These are phyloP conservation scores for Eupeodes latifasciatus DNA, from an alignment of 2,888 invertebrate genomes.

Conservation along the genomic window DNA sequence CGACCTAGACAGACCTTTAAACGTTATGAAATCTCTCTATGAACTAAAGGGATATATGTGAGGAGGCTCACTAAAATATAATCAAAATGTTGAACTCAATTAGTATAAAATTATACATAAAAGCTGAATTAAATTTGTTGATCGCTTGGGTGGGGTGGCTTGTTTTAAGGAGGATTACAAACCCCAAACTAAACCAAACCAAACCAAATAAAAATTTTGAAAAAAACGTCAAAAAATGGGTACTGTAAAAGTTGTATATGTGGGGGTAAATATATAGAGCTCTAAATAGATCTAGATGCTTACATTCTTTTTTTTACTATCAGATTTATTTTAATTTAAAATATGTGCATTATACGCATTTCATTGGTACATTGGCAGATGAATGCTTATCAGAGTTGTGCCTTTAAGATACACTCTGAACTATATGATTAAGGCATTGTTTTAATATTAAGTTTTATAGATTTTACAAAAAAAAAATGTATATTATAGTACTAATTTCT, in stretches of 20 bases:
- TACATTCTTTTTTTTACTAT: conserved; percentile 60
- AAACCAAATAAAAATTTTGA: neutral
- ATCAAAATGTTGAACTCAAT: conserved; percentile 70
- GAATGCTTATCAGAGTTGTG: conserved; percentile 18
- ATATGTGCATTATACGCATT: conserved; percentile 71
- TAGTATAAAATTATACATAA: conserved; percentile 63
- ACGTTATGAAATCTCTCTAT: conserved; percentile 74
- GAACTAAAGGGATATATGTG: conserved; percentile 74
- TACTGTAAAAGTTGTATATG: conserved; percentile 29
- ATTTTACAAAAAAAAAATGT: no score
- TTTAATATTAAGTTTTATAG: neutral
- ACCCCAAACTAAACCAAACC: conserved; percentile 7
- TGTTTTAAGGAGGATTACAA: conserved; percentile 54
- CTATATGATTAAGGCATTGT: neutral
- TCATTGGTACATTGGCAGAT: conserved; percentile 35
- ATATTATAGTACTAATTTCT: no score
- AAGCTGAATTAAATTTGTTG: conserved; percentile 53
- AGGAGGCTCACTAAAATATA: conserved; percentile 75
- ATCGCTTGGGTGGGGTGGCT: conserved; percentile 64
- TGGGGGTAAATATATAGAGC: conserved; percentile 29
- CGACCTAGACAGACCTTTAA: conserved; percentile 69
- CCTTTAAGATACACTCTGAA: conserved; percentile 9
- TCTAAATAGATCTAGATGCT: conserved; percentile 31
- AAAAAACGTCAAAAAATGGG: conserved; percentile 2
- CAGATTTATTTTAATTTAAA: conserved; percentile 71